Evolutionary conservation across 2,797 vertebrate species (phyloP), one percentile per base, ranked within the genome.

Genomic region (Tachyglossus aculeatus): DNA sequence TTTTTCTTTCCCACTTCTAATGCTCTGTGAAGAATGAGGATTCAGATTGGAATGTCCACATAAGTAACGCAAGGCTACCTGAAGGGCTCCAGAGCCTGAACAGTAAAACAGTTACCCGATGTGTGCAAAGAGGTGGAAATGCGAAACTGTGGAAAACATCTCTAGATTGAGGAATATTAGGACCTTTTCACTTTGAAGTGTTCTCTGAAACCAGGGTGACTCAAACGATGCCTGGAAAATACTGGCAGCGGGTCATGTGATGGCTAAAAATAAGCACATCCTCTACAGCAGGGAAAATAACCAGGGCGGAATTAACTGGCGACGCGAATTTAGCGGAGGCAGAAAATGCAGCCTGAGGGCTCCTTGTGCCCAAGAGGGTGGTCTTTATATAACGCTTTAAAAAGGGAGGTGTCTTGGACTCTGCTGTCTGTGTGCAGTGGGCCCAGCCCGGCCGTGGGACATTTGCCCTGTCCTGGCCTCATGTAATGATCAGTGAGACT

Each of bases 251-350:
- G 85, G 87, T 93, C 90, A 92, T 91, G 90, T 91, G 92, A 88
- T 82, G 47, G 81, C 92, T 93, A 93, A 93, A 93, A 93, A 93
- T 93, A 93, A 90, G 81, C 78, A 45, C 1, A 67, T 74, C 76
- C 5, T 12, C 83, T 83, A 69, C 75, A 83, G 88, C 86, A 83
- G 84, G 88, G 82, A 91, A 85, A 86, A 89, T 84, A 88, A 89
- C 78, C 88, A 88, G 89, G 88, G 81, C 87, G 86, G 88, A 88
- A 86, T 86, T 68, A 85, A 80, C 78, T 87, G 78, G 6, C 78
- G 67, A 71, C 55, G 37, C 24, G 60, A 77, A 56, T 31, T 72
- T 77, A 86, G 51, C 58, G 12, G 67, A 71, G 70, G 40, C 78
- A 61, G 32, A 44, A 29, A 16, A 0, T 13, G 44, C 73, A n/a